These are phyloP conservation scores for Tapirus indicus DNA, from an alignment of 2,797 vertebrate species.

Conservation along the genomic window DNA sequence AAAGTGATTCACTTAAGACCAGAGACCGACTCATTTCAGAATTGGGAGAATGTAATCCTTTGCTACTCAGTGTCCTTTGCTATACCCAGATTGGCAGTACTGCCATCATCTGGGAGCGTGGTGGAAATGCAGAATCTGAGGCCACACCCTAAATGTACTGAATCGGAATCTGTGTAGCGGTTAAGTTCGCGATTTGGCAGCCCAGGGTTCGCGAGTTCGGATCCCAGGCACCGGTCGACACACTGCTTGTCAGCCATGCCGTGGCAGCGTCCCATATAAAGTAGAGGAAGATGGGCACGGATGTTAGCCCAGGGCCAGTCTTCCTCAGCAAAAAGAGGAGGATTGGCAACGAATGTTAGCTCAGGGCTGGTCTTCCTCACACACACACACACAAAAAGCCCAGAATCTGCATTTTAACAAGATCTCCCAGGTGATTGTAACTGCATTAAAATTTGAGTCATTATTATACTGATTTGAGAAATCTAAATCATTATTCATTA, in stretches of 20 bases:
- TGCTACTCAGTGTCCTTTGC: constrained; percentile 2
- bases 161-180: background rate
- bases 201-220: no score
- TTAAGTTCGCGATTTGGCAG: no score
- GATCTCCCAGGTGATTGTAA: background rate
- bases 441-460: background rate
- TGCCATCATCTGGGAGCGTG: background rate
- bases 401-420: constrained; percentile 21
- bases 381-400: no score
- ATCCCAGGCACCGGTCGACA: no score
- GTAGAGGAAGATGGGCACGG: no score
- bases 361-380: no score
- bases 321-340: no score
- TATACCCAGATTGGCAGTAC: background rate
- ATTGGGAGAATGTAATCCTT: background rate
- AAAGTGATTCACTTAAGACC: background rate
- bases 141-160: background rate
- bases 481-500: constrained; percentile 20
- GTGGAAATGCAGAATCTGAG: constrained; percentile 34
- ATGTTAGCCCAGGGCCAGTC: no score
- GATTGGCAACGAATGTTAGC: no score
- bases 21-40: constrained; percentile 1
- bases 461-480: constrained; percentile 5
- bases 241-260: no score
- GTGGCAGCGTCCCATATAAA: no score